A percentile compares a stretch with the other conserved stretches of the same genome.
Evolutionary conservation across 2,888 invertebrate genomes (phyloP).

Genomic region (Cinara cedri): DNA sequence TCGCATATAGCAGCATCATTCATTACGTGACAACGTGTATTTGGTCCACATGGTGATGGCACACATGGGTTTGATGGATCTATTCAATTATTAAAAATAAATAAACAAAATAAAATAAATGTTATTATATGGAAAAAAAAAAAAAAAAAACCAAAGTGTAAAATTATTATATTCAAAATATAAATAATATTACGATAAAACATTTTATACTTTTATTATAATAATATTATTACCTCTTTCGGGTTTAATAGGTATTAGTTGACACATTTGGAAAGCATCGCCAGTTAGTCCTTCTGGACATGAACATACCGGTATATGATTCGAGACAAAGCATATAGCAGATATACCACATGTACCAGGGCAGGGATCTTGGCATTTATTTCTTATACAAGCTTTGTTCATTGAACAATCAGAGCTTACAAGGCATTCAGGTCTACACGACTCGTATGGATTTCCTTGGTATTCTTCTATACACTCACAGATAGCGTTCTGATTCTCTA

Average conservation of each 20-base stretch:
- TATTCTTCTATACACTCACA: constrained; percentile 75
- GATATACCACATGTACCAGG: constrained; percentile 77
- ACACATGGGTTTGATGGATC: constrained; percentile 65
- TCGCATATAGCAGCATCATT: constrained; percentile 73
- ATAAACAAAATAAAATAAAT: too few species aligned
- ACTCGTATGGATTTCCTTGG: constrained; percentile 73
- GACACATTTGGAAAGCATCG: constrained; percentile 72
- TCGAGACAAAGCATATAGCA: constrained; percentile 76
- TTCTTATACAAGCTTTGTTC: constrained; percentile 72
- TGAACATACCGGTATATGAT: constrained; percentile 79
- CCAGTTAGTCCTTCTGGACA: constrained; percentile 72
- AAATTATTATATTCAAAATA: not conserved
- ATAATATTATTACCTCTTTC: constrained; percentile 28
- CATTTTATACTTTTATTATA: constrained; percentile 50
- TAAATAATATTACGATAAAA: not conserved
- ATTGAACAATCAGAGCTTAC: constrained; percentile 73
- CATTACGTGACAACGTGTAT: constrained; percentile 72
- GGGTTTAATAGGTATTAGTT: constrained; percentile 24
- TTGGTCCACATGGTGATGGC: constrained; percentile 77
- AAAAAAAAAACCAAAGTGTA: not conserved
- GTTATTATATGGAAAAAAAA: not conserved
- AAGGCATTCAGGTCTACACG: constrained; percentile 60
- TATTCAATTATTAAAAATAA: constrained; percentile 58
- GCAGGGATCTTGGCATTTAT: constrained; percentile 77
- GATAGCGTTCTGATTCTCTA: constrained; percentile 72